These are phyloP conservation scores for Heterohyrax brucei DNA, from an alignment of 2,797 vertebrate genomes.

Conservation along the genomic window DNA sequence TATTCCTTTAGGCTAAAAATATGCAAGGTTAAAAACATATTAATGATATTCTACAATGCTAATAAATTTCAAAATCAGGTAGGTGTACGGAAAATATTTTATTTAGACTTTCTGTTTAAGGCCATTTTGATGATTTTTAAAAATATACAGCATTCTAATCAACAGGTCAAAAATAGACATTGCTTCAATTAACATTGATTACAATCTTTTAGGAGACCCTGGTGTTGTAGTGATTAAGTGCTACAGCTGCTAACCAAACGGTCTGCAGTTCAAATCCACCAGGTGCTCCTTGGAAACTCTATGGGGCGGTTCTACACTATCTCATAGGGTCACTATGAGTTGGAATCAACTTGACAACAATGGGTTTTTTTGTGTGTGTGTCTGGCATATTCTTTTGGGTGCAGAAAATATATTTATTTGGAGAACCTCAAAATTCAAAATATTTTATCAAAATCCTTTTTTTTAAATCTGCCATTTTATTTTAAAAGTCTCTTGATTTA, in stretches of 20 bases:
- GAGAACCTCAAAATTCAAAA: conserved; percentile 52
- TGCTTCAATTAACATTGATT: conserved; percentile 56
- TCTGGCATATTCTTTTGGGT: background rate
- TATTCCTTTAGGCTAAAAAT: conserved; percentile 58
- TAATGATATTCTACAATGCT: conserved; percentile 46
- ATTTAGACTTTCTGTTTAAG: conserved; percentile 33
- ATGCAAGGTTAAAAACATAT: conserved; percentile 33
- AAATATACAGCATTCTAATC: conserved; percentile 22
- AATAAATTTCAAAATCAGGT: conserved; percentile 52
- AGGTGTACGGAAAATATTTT: conserved; percentile 10
- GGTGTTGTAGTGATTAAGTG: too few species aligned
- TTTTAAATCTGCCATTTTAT: conserved; percentile 31
- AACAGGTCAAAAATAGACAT: conserved; percentile 55
- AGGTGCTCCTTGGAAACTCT: too few species aligned
- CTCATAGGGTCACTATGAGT: too few species aligned
- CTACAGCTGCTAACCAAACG: too few species aligned
- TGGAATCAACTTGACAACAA: too few species aligned
- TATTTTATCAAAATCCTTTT: conserved; percentile 18
- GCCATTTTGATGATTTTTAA: conserved; percentile 62
- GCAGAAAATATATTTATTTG: conserved; percentile 62
- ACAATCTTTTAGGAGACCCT: conserved; percentile 20
- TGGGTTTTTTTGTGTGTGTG: too few species aligned
- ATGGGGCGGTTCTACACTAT: too few species aligned
- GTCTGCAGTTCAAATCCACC: too few species aligned
- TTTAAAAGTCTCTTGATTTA: conserved; percentile 54